A percentile compares a stretch with the other conserved stretches of the same genome.
Conservation (phyloP, 2,888 invertebrate genomes). For the Synergus laeviventris region DNA sequence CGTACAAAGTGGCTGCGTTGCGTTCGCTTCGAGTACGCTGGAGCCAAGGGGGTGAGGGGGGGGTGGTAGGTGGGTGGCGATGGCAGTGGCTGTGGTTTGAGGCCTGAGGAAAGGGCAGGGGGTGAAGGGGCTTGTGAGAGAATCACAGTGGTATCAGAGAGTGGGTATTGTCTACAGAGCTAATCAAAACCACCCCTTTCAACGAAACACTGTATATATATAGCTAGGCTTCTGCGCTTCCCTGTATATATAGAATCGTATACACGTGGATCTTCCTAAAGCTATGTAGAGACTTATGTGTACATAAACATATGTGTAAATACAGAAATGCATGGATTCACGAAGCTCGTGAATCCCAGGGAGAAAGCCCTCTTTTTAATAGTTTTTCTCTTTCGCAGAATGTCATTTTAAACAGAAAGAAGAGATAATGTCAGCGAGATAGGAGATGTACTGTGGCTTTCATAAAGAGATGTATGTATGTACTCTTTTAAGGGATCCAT, state of each 20-base stretch:
- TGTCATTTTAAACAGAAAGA: conserved; percentile 25
- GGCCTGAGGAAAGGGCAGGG: conserved; percentile 46
- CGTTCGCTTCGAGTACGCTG: conserved; percentile 62
- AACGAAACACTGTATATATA: conserved; percentile 66
- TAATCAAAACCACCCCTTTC: conserved; percentile 76
- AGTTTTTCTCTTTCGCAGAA: conserved; percentile 8
- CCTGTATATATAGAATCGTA: conserved; percentile 12
- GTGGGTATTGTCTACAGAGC: conserved; percentile 76
- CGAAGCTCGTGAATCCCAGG: not conserved
- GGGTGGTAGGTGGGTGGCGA: conserved; percentile 43
- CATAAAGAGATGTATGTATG: not conserved
- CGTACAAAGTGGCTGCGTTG: conserved; percentile 74
- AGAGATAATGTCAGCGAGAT: conserved; percentile 13
- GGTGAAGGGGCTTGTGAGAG: conserved; percentile 55
- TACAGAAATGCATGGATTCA: not conserved
- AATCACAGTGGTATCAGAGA: conserved; percentile 69
- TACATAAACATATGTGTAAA: conserved; percentile 19
- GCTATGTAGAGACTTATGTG: conserved; percentile 7
- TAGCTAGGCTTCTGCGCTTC: conserved; percentile 24
- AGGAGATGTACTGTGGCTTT: not conserved
- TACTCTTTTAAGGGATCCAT: not conserved
- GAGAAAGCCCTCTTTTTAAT: not conserved
- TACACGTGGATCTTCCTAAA: conserved; percentile 16
- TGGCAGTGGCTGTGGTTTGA: conserved; percentile 36
- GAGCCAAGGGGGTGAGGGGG: conserved; percentile 51